These are phyloP conservation scores for Gracilinanus agilis DNA, from an alignment of 2,113 vertebrate species.

Conservation along the genomic window DNA sequence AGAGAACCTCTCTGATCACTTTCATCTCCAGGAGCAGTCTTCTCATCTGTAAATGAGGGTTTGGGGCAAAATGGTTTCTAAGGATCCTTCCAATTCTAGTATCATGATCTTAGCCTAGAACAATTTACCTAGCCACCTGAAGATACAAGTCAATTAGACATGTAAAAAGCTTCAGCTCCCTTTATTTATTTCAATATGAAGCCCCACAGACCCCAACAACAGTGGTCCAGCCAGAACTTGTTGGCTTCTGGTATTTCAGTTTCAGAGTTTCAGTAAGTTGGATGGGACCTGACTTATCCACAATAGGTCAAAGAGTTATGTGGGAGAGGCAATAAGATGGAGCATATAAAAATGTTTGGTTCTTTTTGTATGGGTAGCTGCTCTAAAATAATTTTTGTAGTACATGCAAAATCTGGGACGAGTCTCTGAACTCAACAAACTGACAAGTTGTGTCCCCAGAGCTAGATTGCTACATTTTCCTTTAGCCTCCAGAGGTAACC, in stretches of 20 bases:
- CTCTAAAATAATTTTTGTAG: no score
- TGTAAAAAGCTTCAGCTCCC: background rate
- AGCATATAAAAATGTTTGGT: background rate
- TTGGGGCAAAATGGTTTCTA: background rate
- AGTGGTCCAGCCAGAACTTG: background rate
- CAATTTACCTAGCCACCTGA: background rate
- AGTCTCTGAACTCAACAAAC: background rate
- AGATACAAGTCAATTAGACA: background rate
- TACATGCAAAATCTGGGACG: no score
- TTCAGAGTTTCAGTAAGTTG: background rate
- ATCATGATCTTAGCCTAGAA: background rate
- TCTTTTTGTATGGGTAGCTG: background rate
- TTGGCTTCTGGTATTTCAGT: background rate
- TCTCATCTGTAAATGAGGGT: background rate
- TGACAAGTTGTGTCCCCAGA: background rate
- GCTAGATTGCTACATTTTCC: background rate
- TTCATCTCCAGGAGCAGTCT: conserved; percentile 27
- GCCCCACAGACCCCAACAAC: background rate
- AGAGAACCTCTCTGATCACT: conserved; percentile 16
- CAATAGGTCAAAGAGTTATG: background rate
- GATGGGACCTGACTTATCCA: background rate
- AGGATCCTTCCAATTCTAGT: background rate
- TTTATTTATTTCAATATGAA: background rate
- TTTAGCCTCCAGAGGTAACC: background rate
- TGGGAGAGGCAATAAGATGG: background rate